Evolutionary conservation across 2,113 vertebrate species (phyloP).

Genomic region (Hypomesus transpacificus): DNA sequence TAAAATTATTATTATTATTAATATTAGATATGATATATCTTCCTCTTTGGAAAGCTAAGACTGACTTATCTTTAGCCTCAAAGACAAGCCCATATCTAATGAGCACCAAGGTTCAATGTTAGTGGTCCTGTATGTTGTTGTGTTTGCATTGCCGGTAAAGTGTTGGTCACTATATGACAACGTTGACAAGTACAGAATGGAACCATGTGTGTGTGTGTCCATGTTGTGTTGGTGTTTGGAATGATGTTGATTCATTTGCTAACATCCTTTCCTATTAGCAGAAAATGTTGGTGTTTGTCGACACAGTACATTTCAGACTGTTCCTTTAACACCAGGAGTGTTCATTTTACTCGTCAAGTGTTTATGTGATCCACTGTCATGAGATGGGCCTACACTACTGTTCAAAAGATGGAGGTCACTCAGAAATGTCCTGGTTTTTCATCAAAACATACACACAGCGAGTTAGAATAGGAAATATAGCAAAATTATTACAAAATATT

Average conservation of each 20-base stretch:
- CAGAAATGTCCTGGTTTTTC: too few relatives aligned
- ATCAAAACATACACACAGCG: too few relatives aligned
- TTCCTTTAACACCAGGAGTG: too few relatives aligned
- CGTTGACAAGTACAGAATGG: slow-evolving; percentile 10
- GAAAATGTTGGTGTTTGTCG: slow-evolving; percentile 7
- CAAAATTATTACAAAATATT: too few relatives aligned
- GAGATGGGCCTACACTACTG: too few relatives aligned
- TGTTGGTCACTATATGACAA: not conserved
- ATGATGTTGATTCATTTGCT: slow-evolving; percentile 11
- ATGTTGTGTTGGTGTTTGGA: slow-evolving; percentile 18
- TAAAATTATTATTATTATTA: not conserved
- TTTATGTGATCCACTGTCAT: too few relatives aligned
- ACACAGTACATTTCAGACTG: too few relatives aligned
- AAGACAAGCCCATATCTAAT: not conserved
- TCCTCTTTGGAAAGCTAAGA: too few relatives aligned
- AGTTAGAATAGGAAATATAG: too few relatives aligned
- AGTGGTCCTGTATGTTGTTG: slow-evolving; percentile 11
- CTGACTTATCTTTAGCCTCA: not conserved
- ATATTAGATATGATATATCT: too few relatives aligned
- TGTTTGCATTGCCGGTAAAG: slow-evolving; percentile 2
- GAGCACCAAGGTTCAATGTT: not conserved
- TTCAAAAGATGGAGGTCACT: too few relatives aligned
- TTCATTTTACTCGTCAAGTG: too few relatives aligned
- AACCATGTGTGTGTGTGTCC: not conserved
- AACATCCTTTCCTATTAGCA: slow-evolving; percentile 10